Evolutionary conservation across 1,140 invertebrate genomes (phyloP), one percentile per base, ranked within the genome.

Genomic region (Zaprionus inermis): DNA sequence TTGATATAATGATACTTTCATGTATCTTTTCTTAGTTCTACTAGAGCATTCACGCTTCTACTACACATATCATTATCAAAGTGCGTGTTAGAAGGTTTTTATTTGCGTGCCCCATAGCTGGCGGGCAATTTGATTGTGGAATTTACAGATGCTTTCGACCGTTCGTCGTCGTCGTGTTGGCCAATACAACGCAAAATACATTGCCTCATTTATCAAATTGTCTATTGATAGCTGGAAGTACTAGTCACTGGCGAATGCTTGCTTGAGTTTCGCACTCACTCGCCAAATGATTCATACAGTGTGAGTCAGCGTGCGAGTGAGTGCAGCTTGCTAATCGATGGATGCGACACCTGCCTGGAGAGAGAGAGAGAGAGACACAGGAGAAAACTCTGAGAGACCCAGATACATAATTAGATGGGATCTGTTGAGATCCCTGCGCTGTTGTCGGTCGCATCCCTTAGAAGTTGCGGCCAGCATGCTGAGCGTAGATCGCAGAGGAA

Each of bases 141-240:
- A 78, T 81, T 85, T 86, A 81, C 49, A 44, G 69, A 63, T 54
- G 70, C 70, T 72, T 68, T 75, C 72, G 64, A 74, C 46, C 36
- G 41, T 30, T 55, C 24, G 28, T 59, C 52, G 66, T 70, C 44
- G 34, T 51, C 38, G 76, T 71, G 66, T 72, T 68, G 54, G 32
- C 72, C 54, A 55, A 36, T 38, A 30, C 51, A 32, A 34, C 11
- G 52, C 20, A 28, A 34, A 59, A 81, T 54, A 84, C 81, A 80
- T 73, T 67, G 63, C 72, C 79, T 88, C 84, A 88, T 88, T 88
- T 89, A 89, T 88, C 84, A 88, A 88, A 80, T 61, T 59, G 71
- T 75, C 84, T 71, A 88, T 88, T 88, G 83, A 86, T 84, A 77
- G 59, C 72, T 75, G 36, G 64, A 51, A 60, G 60, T 75, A 49